Conservation (phyloP, 2,888 invertebrate genomes). For the Schrankia costaestrigalis region DNA sequence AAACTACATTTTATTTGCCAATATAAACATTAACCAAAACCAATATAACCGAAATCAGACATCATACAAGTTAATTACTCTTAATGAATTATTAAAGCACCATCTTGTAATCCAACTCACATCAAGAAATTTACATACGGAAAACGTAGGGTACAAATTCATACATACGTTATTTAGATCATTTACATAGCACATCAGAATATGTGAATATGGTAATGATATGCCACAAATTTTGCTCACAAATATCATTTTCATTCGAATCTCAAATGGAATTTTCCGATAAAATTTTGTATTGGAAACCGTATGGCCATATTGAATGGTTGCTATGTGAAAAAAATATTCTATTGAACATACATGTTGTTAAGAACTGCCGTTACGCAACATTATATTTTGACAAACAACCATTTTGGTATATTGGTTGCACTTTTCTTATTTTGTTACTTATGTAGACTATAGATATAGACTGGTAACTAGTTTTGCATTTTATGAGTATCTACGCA, state of each 20-base stretch:
- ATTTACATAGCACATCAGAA: conserved; percentile 7
- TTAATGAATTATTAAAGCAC: background rate
- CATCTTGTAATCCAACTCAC: background rate
- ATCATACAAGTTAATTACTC: too few relatives aligned
- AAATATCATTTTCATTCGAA: conserved; percentile 17
- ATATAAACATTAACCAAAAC: too few relatives aligned
- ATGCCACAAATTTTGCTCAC: conserved; percentile 12
- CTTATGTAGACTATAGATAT: too few relatives aligned
- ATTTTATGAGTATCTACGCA: too few relatives aligned
- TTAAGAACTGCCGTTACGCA: too few relatives aligned
- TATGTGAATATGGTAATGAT: conserved; percentile 18
- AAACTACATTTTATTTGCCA: too few relatives aligned
- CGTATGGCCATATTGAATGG: conserved; percentile 18
- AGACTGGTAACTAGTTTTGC: too few relatives aligned
- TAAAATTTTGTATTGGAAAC: conserved; percentile 21
- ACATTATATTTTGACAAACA: too few relatives aligned
- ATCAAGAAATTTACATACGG: background rate
- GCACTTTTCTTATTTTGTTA: too few relatives aligned
- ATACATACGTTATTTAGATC: conserved; percentile 2
- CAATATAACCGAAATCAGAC: too few relatives aligned
- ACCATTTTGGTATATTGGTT: too few relatives aligned
- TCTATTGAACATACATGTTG: too few relatives aligned
- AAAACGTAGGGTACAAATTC: conserved; percentile 1
- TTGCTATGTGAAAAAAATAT: conserved; percentile 28
- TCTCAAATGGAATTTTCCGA: conserved; percentile 19